Evolutionary conservation across 1,140 invertebrate genomes (phyloP).

Genomic region (Drosophila pachea): DNA sequence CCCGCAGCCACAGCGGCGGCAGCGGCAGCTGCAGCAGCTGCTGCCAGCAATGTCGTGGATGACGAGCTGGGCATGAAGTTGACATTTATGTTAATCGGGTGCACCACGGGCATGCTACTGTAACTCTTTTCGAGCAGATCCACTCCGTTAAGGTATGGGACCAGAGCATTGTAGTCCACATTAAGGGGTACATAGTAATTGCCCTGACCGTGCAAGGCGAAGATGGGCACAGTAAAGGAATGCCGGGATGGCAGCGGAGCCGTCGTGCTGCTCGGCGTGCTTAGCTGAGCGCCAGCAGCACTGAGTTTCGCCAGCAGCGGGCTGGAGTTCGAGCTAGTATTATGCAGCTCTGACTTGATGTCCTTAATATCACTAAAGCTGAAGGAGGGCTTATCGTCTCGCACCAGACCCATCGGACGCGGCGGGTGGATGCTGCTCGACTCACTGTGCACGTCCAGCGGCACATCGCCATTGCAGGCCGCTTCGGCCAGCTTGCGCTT

Average conservation of each 20-base stretch:
- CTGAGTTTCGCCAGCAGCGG: constrained; percentile 51
- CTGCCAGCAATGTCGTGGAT: constrained; percentile 59
- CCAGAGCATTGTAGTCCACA: constrained; percentile 87
- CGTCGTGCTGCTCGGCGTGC: constrained; percentile 75
- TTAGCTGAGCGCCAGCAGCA: constrained; percentile 40
- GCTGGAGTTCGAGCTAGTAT: constrained; percentile 60
- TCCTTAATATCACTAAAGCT: constrained; percentile 69
- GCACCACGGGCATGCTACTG: constrained; percentile 82
- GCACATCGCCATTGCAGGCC: constrained; percentile 45
- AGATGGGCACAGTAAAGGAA: constrained; percentile 84
- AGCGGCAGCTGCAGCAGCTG: constrained; percentile 60
- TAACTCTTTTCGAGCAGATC: constrained; percentile 81
- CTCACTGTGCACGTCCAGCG: constrained; percentile 46
- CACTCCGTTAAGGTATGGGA: constrained; percentile 84
- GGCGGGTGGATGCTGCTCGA: constrained; percentile 23
- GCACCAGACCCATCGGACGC: constrained; percentile 39
- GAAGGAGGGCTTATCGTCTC: constrained; percentile 62
- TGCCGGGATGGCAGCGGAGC: constrained; percentile 57
- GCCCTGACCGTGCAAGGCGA: constrained; percentile 90
- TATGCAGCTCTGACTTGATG: constrained; percentile 72
- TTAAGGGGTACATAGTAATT: constrained; percentile 95
- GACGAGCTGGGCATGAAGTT: constrained; percentile 82
- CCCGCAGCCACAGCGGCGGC: constrained; percentile 64
- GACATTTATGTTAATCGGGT: constrained; percentile 94
- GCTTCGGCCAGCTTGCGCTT: constrained; percentile 73